Conservation (phyloP, 1,140 invertebrate species). For the Bradysia coprophila region DNA sequence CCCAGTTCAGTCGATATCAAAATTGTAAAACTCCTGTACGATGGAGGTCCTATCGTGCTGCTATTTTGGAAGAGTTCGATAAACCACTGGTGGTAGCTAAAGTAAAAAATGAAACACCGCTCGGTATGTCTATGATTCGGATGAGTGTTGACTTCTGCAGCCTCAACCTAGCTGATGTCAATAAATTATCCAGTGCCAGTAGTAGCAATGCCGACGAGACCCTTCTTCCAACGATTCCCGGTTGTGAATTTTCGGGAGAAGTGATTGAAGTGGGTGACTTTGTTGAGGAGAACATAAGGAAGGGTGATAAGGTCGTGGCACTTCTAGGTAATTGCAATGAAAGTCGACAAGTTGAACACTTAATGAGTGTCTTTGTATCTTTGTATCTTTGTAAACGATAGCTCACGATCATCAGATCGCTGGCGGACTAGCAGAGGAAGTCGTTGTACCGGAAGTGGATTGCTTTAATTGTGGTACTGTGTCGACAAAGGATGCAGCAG, state of each 20-base stretch:
- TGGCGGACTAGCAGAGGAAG: background rate
- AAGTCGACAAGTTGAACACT: background rate
- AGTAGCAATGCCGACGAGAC: background rate
- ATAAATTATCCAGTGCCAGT: background rate
- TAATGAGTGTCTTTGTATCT: too few relatives aligned
- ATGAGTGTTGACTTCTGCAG: background rate
- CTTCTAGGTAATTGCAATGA: background rate
- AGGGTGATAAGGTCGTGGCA: background rate
- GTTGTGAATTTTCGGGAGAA: background rate
- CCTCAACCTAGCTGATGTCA: background rate
- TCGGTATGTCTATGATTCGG: background rate
- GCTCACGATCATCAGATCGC: background rate
- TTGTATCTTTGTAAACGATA: too few relatives aligned
- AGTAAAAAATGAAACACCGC: background rate
- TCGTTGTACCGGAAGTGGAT: background rate
- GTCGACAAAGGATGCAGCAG: slow-evolving; percentile 24
- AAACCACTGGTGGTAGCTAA: background rate
- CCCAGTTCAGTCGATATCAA: too few relatives aligned
- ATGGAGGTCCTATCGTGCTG: background rate
- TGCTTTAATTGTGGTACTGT: background rate
- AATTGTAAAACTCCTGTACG: background rate
- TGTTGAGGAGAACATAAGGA: background rate
- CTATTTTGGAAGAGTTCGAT: background rate
- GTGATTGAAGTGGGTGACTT: background rate
- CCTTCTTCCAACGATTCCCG: background rate